A percentile compares a stretch with the other conserved stretches of the same genome.
These are phyloP conservation scores for Tamandua tetradactyla DNA, from an alignment of 2,797 vertebrate genomes.

Conservation along the genomic window DNA sequence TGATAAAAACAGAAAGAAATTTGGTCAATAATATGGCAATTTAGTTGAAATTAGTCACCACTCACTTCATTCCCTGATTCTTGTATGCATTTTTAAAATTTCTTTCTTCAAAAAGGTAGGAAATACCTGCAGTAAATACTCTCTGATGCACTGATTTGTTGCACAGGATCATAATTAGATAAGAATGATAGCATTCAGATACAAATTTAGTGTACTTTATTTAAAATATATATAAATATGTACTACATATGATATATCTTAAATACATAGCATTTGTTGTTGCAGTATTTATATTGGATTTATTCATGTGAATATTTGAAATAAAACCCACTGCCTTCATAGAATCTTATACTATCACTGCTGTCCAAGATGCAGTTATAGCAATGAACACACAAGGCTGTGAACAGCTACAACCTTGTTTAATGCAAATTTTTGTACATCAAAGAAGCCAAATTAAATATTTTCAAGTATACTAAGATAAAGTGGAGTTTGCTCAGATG, in stretches of 20 bases:
- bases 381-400: not conserved
- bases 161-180: not conserved
- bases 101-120: not conserved
- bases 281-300: slow-evolving; percentile 37
- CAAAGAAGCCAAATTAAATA: not conserved
- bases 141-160: not conserved
- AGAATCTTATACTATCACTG: not conserved
- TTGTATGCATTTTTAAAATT: not conserved
- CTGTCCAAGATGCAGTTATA: not conserved
- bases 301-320: not conserved
- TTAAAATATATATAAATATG: not conserved
- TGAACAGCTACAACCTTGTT: not conserved
- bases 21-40: not conserved
- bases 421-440: not conserved
- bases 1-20: not conserved
- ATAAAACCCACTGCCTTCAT: not conserved
- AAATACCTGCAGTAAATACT: not conserved
- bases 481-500: too few species aligned
- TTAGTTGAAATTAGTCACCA: not conserved
- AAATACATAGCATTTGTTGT: not conserved
- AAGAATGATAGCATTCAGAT: not conserved
- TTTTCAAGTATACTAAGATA: not conserved
- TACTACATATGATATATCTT: not conserved
- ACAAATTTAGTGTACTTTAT: not conserved
- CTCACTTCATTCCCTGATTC: not conserved